Conservation (phyloP, 1,140 invertebrate species). For the Coptotermes formosanus region DNA sequence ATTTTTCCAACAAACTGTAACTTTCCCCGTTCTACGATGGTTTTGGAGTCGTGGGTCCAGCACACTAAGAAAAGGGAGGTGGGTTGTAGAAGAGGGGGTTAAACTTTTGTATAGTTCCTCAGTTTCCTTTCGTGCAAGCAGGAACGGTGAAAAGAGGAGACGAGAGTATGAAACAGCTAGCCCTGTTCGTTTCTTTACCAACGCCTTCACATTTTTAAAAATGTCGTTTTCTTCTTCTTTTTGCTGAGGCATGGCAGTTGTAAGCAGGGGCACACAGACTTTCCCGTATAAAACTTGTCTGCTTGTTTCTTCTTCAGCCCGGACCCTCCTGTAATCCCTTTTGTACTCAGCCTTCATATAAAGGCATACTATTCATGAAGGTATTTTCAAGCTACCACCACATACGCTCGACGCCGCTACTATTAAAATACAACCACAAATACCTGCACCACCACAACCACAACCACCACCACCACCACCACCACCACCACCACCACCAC, state of each 20-base stretch:
- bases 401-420: no score
- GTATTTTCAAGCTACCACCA: no score
- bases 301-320: neutral
- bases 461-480: no score
- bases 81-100: neutral
- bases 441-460: no score
- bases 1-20: neutral
- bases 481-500: no score
- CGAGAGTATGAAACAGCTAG: neutral
- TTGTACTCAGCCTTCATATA: no score
- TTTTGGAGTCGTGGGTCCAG: neutral
- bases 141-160: neutral
- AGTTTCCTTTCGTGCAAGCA: slow-evolving; percentile 3
- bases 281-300: neutral
- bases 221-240: neutral
- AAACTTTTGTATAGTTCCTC: slow-evolving; percentile 10
- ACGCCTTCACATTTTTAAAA: neutral
- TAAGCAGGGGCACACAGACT: neutral
- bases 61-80: neutral
- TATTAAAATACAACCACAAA: no score
- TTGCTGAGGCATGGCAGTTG: neutral
- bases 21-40: neutral
- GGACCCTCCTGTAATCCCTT: no score
- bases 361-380: no score
- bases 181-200: neutral